These are phyloP conservation scores for Macaca mulatta DNA, from an alignment of 2,113 vertebrate species.

Conservation along the genomic window DNA sequence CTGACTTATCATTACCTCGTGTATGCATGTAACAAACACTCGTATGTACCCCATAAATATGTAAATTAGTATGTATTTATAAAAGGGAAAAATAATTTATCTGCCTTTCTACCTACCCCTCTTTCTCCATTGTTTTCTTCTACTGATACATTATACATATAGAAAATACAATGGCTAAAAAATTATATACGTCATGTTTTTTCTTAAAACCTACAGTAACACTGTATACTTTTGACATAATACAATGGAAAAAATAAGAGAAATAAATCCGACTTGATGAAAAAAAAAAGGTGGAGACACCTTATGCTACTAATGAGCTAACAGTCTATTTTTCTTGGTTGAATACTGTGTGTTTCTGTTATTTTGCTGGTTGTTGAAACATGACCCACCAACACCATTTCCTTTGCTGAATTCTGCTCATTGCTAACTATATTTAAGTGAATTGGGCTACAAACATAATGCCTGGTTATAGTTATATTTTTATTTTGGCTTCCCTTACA, in stretches of 20 bases:
- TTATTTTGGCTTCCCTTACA: background rate
- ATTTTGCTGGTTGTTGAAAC: background rate
- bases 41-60: background rate
- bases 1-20: background rate
- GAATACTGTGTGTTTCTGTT: background rate
- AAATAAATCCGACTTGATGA: background rate
- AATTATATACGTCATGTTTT: background rate
- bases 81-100: background rate
- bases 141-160: background rate
- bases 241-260: background rate
- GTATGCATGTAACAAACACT: background rate
- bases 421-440: background rate
- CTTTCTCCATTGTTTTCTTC: background rate
- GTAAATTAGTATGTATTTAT: background rate
- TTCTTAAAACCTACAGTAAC: background rate
- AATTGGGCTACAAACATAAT: background rate
- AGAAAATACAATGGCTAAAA: background rate
- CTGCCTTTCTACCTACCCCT: background rate
- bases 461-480: background rate
- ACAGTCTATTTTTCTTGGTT: background rate
- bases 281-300: too few relatives aligned
- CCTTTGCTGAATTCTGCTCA: background rate
- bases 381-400: background rate
- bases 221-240: background rate
- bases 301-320: background rate